Evolutionary conservation across 1,140 invertebrate genomes (phyloP).

Genomic region (Mactra quadrangularis): DNA sequence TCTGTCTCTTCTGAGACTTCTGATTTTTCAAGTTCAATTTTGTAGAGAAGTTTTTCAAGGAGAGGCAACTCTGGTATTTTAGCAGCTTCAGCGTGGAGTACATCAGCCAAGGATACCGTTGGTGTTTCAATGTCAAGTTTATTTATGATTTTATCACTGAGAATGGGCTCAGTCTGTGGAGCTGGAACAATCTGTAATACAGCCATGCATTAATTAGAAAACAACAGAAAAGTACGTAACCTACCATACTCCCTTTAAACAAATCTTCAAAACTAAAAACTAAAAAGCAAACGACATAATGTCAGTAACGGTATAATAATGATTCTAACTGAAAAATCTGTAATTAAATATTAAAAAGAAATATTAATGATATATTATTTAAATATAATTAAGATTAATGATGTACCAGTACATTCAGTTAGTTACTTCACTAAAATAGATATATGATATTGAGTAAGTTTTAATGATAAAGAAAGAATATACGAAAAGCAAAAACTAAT

Average conservation of each 20-base stretch:
- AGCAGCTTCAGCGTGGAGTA: constrained; percentile 16
- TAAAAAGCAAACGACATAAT: too few species aligned
- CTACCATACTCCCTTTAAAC: too few species aligned
- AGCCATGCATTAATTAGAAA: not conserved
- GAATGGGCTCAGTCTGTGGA: constrained; percentile 25
- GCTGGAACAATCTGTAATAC: constrained; percentile 33
- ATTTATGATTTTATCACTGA: constrained; percentile 41
- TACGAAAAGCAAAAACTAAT: too few species aligned
- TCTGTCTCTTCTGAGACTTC: not conserved
- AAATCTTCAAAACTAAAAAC: not conserved
- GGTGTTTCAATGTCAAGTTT: constrained; percentile 16
- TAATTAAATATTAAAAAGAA: too few species aligned
- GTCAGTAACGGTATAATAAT: too few species aligned
- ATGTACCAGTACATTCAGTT: too few species aligned
- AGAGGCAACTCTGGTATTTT: constrained; percentile 18
- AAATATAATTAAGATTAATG: too few species aligned
- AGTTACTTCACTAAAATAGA: too few species aligned
- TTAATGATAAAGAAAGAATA: too few species aligned
- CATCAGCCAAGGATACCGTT: not conserved
- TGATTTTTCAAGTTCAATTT: constrained; percentile 21
- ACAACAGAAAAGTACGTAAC: not conserved
- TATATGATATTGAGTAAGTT: too few species aligned
- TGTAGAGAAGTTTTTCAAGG: constrained; percentile 11
- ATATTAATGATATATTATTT: too few species aligned
- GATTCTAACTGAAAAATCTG: too few species aligned